These are phyloP conservation scores for Allophyes oxyacanthae DNA, from an alignment of 2,888 invertebrate genomes.

Conservation along the genomic window DNA sequence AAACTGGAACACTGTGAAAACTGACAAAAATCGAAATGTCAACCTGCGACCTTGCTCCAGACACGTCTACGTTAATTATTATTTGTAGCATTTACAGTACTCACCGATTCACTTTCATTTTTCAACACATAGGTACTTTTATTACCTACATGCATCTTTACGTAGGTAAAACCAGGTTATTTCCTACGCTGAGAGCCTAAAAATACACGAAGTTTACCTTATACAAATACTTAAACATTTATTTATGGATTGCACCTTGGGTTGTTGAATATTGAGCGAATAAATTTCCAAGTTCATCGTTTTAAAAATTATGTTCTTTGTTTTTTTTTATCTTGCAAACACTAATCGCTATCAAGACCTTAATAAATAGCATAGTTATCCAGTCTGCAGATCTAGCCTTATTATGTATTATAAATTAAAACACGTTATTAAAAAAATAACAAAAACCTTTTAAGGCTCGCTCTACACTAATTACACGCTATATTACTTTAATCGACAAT, in stretches of 20 bases:
- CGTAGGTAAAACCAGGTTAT: constrained; percentile 29
- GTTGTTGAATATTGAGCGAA: constrained; percentile 5
- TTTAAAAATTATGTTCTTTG: background rate
- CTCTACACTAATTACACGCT: constrained; percentile 48
- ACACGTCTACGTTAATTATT: constrained; percentile 78
- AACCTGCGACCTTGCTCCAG: constrained; percentile 77
- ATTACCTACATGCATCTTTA: constrained; percentile 42
- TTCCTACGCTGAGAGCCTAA: constrained; percentile 9
- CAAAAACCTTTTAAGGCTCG: constrained; percentile 14
- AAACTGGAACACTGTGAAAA: constrained; percentile 80
- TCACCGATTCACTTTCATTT: constrained; percentile 65
- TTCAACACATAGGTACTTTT: constrained; percentile 58
- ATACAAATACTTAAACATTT: background rate
- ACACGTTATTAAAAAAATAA: constrained; percentile 8
- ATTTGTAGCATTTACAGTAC: constrained; percentile 74
- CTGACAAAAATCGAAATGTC: constrained; percentile 76
- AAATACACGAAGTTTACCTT: constrained; percentile 17
- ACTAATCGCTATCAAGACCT: constrained; percentile 31
- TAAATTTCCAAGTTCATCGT: constrained; percentile 21
- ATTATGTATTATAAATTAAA: constrained; percentile 26
- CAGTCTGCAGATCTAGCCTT: constrained; percentile 33
- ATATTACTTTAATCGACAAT: constrained; percentile 47
- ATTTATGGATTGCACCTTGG: constrained; percentile 25
- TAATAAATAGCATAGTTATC: constrained; percentile 34
- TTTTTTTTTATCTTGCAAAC: background rate